A percentile compares a stretch with the other conserved stretches of the same genome.
These are phyloP conservation scores for Hormiphora californensis DNA, from an alignment of 37 sponge, comb jelly and placozoan species.

Conservation along the genomic window DNA sequence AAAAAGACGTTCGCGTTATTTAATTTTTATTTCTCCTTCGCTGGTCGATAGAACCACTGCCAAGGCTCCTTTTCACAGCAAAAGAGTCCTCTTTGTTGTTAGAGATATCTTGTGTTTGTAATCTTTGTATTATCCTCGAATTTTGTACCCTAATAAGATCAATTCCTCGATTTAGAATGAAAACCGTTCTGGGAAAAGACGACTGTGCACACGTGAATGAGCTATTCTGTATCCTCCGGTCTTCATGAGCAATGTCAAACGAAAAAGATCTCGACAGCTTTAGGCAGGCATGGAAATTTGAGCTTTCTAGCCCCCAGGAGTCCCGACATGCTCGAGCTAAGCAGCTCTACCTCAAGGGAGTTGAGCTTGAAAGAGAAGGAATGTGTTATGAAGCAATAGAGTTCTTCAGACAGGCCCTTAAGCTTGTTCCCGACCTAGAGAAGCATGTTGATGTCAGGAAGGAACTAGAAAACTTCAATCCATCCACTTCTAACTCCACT, in stretches of 20 bases:
- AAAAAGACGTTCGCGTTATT: no score
- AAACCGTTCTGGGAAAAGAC: constrained; percentile 36
- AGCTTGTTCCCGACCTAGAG: constrained; percentile 27
- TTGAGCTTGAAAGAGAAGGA: constrained; percentile 46
- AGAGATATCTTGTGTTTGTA: no score
- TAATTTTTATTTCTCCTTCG: no score
- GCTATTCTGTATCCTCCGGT: neutral
- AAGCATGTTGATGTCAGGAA: neutral
- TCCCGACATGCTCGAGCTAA: neutral
- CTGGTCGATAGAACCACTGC: no score
- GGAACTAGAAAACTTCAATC: neutral
- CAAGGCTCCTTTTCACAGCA: no score
- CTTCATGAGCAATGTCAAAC: no score
- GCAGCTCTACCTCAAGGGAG: constrained; percentile 28
- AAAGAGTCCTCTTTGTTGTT: no score
- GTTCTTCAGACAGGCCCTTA: constrained; percentile 25
- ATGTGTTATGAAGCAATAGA: constrained; percentile 53
- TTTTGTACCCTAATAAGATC: no score
- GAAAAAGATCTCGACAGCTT: neutral
- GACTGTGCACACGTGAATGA: constrained; percentile 53
- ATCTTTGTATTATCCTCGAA: no score
- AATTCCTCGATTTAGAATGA: neutral
- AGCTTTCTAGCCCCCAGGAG: neutral
- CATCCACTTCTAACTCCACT: neutral
- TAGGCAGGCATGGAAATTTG: constrained; percentile 6